Conservation (phyloP, 1,140 invertebrate genomes). For the Temnothorax longispinosus region DNA sequence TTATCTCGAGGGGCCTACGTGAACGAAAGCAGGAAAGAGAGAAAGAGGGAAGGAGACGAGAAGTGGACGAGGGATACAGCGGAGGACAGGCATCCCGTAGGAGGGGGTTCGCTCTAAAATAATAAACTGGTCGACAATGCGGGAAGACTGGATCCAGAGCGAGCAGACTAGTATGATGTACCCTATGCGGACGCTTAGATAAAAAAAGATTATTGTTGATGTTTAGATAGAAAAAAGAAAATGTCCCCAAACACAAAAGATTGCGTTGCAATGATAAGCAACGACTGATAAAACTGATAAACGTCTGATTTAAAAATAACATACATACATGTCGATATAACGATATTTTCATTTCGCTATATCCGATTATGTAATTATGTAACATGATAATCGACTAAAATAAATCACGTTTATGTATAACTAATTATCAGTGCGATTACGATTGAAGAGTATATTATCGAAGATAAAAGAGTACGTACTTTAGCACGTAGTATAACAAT, state of each 20-base stretch:
- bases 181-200: conserved; percentile 12
- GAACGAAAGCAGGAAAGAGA: conserved; percentile 14
- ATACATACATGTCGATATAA: background rate
- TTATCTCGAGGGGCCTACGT: conserved; percentile 62
- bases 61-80: conserved; percentile 36
- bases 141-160: conserved; percentile 54
- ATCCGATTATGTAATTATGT: background rate
- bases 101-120: conserved; percentile 77
- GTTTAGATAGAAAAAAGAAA: conserved; percentile 31
- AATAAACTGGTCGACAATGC: conserved; percentile 75
- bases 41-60: conserved; percentile 41
- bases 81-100: conserved; percentile 32
- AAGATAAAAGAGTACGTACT: too few relatives aligned
- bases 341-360: background rate
- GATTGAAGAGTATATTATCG: too few relatives aligned
- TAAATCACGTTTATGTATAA: background rate
- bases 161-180: conserved; percentile 43
- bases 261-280: background rate
- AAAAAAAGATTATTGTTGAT: conserved; percentile 36
- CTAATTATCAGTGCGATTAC: too few relatives aligned
- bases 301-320: background rate
- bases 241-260: background rate
- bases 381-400: background rate
- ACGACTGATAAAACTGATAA: background rate
- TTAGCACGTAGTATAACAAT: too few relatives aligned